phyloP scores from a whole-genome alignment of 2,797 vertebrate species.

The Cetoscarus ocellatus region DNA sequence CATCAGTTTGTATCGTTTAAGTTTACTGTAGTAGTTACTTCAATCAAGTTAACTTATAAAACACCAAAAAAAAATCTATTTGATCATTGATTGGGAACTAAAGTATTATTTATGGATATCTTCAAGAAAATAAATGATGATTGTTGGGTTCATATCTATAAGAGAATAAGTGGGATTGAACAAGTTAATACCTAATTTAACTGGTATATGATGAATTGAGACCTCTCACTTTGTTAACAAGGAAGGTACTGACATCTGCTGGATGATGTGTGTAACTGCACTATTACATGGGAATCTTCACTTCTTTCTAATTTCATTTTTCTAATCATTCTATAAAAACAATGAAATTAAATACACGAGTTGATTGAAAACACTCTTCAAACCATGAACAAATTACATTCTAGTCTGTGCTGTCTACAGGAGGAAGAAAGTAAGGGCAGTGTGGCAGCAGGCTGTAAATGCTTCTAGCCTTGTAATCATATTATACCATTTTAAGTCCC shows the following conservation, averaged over 20 bases:
- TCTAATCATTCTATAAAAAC: background rate
- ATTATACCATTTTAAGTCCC: constrained; percentile 32
- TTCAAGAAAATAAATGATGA: too few relatives aligned
- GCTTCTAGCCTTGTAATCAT: constrained; percentile 28
- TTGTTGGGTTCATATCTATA: too few relatives aligned
- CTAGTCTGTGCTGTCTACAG: background rate
- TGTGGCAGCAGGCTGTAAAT: background rate
- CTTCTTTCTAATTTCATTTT: background rate
- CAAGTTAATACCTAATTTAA: too few relatives aligned
- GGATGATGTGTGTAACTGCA: constrained; percentile 53
- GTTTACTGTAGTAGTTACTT: too few relatives aligned
- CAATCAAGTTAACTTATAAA: too few relatives aligned
- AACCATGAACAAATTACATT: background rate
- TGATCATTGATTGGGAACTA: too few relatives aligned
- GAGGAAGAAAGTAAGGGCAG: background rate
- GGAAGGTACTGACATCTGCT: constrained; percentile 66
- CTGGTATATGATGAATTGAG: too few relatives aligned
- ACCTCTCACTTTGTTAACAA: background rate
- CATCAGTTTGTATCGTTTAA: too few relatives aligned
- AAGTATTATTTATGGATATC: too few relatives aligned
- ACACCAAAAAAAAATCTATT: too few relatives aligned
- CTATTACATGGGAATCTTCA: background rate
- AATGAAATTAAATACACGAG: background rate
- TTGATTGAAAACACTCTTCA: constrained; percentile 2
- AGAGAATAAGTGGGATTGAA: too few relatives aligned